A percentile compares a stretch with the other conserved stretches of the same genome.
Evolutionary conservation across 2,113 vertebrate species (phyloP).

Genomic region (Austrofundulus limnaeus): DNA sequence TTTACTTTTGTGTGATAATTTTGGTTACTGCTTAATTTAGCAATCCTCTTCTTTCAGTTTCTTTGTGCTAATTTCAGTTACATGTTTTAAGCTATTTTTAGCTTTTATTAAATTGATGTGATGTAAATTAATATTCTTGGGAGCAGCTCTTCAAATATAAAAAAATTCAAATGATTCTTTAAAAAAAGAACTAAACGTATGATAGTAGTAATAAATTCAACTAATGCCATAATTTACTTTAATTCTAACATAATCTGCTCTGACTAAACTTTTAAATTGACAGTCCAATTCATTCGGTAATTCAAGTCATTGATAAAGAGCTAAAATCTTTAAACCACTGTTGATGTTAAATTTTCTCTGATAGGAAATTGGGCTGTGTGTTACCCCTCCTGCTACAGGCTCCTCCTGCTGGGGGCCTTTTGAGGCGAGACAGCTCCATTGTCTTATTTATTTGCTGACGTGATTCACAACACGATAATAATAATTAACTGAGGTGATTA

Average conservation of each 20-base stretch:
- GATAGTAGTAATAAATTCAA: neutral
- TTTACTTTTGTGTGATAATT: too few relatives aligned
- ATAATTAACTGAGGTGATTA: conserved; percentile 82
- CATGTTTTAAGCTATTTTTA: too few relatives aligned
- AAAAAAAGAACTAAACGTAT: too few relatives aligned
- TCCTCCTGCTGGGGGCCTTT: conserved; percentile 3
- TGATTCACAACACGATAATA: conserved; percentile 77
- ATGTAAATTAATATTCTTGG: conserved; percentile 9
- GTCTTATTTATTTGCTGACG: conserved; percentile 74
- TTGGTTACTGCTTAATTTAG: too few relatives aligned
- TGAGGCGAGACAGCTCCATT: conserved; percentile 49
- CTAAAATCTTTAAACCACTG: conserved; percentile 27
- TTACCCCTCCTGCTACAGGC: conserved; percentile 11
- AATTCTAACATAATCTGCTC: neutral
- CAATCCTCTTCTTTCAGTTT: too few relatives aligned
- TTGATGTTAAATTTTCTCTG: conserved; percentile 38
- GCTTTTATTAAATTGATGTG: conserved; percentile 69
- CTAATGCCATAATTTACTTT: neutral
- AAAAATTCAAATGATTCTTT: too few relatives aligned
- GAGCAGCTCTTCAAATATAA: too few relatives aligned
- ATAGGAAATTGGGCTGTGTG: conserved; percentile 45
- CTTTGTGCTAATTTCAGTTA: too few relatives aligned
- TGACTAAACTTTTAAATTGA: conserved; percentile 18
- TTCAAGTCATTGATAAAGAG: conserved; percentile 54
- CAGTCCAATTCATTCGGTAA: conserved; percentile 27